Percentiles rank a stretch among this genome's conserved stretches.
Conservation (phyloP, 2,888 invertebrate genomes). For the Philonicus albiceps region DNA sequence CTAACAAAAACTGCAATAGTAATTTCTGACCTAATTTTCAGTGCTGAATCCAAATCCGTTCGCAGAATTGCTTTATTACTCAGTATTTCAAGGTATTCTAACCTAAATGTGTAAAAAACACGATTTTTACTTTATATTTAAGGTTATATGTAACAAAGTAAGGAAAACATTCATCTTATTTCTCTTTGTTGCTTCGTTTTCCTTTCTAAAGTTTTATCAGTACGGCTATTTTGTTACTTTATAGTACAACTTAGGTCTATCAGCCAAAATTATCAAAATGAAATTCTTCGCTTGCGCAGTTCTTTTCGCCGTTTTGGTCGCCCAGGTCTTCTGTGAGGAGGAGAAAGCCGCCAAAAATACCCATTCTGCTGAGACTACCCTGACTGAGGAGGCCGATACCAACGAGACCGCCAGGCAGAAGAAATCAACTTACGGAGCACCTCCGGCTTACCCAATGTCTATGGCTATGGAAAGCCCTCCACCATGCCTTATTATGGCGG, state of each 20-base stretch:
- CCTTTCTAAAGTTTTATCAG: no score
- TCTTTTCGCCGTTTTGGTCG: background rate
- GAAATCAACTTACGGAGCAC: conserved; percentile 5
- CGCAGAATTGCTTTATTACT: no score
- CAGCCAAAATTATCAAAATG: background rate
- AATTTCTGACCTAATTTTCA: no score
- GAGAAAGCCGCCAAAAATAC: background rate
- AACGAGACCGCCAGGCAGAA: background rate
- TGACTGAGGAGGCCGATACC: background rate
- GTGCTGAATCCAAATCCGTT: no score
- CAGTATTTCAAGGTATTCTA: no score
- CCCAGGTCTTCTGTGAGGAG: background rate
- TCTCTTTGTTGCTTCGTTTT: no score
- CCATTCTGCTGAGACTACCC: background rate
- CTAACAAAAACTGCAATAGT: no score
- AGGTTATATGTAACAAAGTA: no score
- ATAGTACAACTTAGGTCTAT: background rate
- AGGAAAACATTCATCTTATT: no score
- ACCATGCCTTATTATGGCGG: background rate
- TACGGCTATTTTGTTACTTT: background rate
- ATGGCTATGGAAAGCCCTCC: background rate
- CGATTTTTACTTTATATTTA: no score
- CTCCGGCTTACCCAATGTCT: background rate
- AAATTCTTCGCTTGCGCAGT: background rate
- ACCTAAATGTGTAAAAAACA: no score